Base-by-base conservation (phyloP, 2,888 invertebrate species). In the Brenthis ino region DNA sequence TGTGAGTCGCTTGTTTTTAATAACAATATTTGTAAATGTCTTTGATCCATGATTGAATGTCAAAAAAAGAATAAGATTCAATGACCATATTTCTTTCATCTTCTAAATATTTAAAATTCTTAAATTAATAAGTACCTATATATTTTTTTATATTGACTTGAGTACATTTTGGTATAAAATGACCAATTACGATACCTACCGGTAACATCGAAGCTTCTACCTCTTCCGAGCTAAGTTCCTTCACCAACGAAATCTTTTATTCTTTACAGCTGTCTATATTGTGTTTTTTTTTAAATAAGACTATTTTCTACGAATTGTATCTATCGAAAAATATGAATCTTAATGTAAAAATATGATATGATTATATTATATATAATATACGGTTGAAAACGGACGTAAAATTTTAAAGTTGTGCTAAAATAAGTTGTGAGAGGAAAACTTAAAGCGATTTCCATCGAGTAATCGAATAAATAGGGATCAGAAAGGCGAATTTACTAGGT, bases 191-290 rank as follows among this genome's bases (percentile, higher is more conserved):
- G 13, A 48, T 48, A 48, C 47, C 47, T 61, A 16, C 28, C 28
- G 28, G 28, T 33, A 70, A 76, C 80, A 80, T 79, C 80, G 80
- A 80, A 77, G 54, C 69, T 65, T 76, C 73, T 79, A 79, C 78
- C 77, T 79, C 77, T 76, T 73, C 74, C 69, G 51, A 72, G 57
- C 76, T 75, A 72, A 70, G 75, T 78, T 79, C 75, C 77, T 79
- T 58, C 70, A 69, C 63, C 71, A 75, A 75, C 76, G 75, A 73
- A 74, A 64, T 68, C 28, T 74, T 71, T 64, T 60, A 68, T 54
- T 67, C 63, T 65, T 50, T 61, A 54, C 33, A 56, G 51, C 48
- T 60, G 47, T 57, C 47, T 63, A 51, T 33, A 64, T 68, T 51
- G 48, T 16, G 1, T 60, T 60, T 60, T 48, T 58, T 58, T 43